Evolutionary conservation across 1,140 invertebrate genomes (phyloP), one percentile per base, ranked within the genome.

Genomic region (Pseudomyrmex flavicornis): DNA sequence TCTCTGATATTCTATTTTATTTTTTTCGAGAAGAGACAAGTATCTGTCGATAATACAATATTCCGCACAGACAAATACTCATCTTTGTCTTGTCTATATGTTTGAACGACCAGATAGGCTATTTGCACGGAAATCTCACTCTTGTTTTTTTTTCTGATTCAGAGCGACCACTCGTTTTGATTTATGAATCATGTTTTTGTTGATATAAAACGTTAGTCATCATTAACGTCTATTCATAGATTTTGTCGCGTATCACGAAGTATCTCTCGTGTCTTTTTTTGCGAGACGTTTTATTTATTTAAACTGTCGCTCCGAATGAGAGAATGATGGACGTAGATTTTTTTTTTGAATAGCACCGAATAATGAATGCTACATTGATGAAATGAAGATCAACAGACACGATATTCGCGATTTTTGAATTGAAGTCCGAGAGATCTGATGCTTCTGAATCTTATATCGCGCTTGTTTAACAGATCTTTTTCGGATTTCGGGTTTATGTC

Each of bases 401-500:
- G 26, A 13, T 69, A 69, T 26, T 26, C 26, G 2, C 58, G 17
- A 58, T 12, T 35, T 48, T 50, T 26, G 20, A 70, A 54, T 12
- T 44, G 46, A 58, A 7, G n/a, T 76, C 58, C 56, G 68, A 48
- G 12, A 69, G 20, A 58, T 77, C 26, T 17, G n/a, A 65, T 26
- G 17, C 35, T 35, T 35, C 7, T 65, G 74, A 70, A 79, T 79
- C 59, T 54, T 58, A 20, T 44, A 79, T 20, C 20, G 35, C 13
- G 22, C 48, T 44, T 48, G 63, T 44, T 69, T 26, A 48, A 59
- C 20, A 68, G 20, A 69, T 69, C 13, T 56, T 68, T 66, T 44
- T 79, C 35, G 69, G 52, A 13, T 58, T 17, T n/a, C 58, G 70
- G 44, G 35, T 17, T 35, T 35, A 35, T 72, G 76, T 80, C 76